A percentile compares a stretch with the other conserved stretches of the same genome.
phyloP scores from a whole-genome alignment of 1,140 invertebrate genomes.

The Chlorops oryzae region DNA sequence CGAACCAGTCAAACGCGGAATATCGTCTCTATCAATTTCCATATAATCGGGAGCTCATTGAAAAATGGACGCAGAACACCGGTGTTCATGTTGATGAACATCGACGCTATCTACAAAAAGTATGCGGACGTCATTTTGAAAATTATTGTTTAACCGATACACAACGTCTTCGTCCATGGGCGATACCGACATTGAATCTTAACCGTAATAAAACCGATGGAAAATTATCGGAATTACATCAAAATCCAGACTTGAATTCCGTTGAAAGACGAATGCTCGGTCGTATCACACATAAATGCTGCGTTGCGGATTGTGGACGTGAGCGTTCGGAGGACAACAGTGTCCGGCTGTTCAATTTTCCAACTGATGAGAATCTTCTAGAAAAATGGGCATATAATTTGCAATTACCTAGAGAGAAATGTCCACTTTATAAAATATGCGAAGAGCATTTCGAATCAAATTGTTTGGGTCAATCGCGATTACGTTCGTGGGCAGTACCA shows the following conservation, averaged over 20 bases:
- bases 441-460: slow-evolving; percentile 11
- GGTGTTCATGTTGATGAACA: slow-evolving; percentile 8
- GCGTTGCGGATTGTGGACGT: slow-evolving; percentile 5
- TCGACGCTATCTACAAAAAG: slow-evolving; percentile 9
- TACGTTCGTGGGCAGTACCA: slow-evolving; percentile 38
- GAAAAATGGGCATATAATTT: slow-evolving; percentile 16
- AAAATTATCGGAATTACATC: slow-evolving; percentile 1
- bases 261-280: slow-evolving; percentile 1
- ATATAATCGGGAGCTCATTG: slow-evolving; percentile 3
- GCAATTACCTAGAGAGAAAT: slow-evolving; percentile 2
- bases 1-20: slow-evolving; percentile 3
- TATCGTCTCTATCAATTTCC: slow-evolving; percentile 12
- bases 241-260: slow-evolving; percentile 10
- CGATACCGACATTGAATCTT: slow-evolving; percentile 11
- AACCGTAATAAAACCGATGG: background rate
- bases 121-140: slow-evolving; percentile 14
- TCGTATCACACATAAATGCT: slow-evolving; percentile 13
- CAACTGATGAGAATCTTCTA: slow-evolving; percentile 9
- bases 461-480: slow-evolving; percentile 10
- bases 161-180: slow-evolving; percentile 13
- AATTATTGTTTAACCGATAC: slow-evolving; percentile 12
- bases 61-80: slow-evolving; percentile 14
- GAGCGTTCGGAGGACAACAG: slow-evolving; percentile 1
- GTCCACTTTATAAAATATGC: background rate
- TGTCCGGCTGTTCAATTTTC: slow-evolving; percentile 13